Conservation (phyloP, 2,113 vertebrate species). For the Lanius collurio region DNA sequence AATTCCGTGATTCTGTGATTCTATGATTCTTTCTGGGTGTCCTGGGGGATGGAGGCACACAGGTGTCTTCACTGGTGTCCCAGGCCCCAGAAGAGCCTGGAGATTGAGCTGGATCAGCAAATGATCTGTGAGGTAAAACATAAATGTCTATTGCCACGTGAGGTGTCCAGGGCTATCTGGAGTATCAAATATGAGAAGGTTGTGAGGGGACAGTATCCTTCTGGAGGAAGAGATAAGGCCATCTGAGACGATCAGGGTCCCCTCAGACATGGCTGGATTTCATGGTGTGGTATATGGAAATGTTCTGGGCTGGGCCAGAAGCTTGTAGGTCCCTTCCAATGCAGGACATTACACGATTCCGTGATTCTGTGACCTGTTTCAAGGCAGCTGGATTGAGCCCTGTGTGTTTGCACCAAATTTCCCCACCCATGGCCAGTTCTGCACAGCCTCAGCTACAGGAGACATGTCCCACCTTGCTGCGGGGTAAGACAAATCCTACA, state of each 20-base stretch:
- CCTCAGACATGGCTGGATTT: fast-evolving
- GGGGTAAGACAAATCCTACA: background rate
- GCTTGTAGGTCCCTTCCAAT: background rate
- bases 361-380: background rate
- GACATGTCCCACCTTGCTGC: conserved; percentile 1
- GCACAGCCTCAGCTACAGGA: background rate
- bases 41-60: background rate
- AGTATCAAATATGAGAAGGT: fast-evolving
- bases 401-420: fast-evolving
- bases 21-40: too few species aligned
- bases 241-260: background rate
- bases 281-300: background rate
- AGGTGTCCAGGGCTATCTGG: background rate
- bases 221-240: background rate
- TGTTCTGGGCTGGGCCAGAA: background rate
- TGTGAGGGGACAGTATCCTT: background rate
- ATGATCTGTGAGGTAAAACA: background rate
- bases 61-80: background rate
- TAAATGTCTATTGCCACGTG: background rate
- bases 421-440: background rate
- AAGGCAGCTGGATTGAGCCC: background rate
- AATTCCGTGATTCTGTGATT: background rate
- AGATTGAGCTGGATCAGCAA: background rate
- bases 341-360: background rate
- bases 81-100: background rate